phyloP scores from a whole-genome alignment of 1,140 invertebrate species.

The Sarcophaga bullata region DNA sequence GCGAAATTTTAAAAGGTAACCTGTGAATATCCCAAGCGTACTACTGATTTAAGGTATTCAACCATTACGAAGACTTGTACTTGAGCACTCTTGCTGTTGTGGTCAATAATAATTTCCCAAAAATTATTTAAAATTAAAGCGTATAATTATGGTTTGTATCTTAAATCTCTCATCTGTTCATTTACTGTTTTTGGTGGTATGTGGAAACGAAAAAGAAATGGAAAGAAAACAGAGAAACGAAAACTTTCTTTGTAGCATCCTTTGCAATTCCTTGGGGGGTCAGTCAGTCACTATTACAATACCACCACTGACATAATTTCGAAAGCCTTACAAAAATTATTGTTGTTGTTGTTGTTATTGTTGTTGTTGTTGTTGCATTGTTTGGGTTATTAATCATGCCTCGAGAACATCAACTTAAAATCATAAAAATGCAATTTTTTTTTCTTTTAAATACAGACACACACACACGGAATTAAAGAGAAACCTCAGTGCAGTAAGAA shows the following conservation, averaged over 20 bases:
- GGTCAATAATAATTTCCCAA: neutral
- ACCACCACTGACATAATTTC: slow-evolving; percentile 19
- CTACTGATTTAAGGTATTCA: no score
- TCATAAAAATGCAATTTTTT: neutral
- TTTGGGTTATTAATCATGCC: neutral
- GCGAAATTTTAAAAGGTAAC: no score
- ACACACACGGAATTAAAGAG: neutral
- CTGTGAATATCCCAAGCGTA: no score
- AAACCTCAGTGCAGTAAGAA: neutral
- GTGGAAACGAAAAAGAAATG: no score
- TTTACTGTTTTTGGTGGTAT: neutral
- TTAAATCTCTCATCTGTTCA: neutral
- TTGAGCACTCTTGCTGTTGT: neutral
- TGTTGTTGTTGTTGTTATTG: no score
- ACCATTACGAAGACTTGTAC: no score
- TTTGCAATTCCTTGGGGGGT: neutral
- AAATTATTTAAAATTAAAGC: no score
- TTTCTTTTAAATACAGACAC: neutral
- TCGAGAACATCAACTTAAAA: neutral
- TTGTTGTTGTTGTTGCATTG: neutral
- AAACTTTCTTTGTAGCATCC: neutral
- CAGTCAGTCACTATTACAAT: neutral
- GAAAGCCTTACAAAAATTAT: neutral
- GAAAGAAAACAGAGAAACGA: neutral
- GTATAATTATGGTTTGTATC: neutral